Conservation (phyloP, 2,888 invertebrate genomes). For the Hirudinaria manillensis region DNA sequence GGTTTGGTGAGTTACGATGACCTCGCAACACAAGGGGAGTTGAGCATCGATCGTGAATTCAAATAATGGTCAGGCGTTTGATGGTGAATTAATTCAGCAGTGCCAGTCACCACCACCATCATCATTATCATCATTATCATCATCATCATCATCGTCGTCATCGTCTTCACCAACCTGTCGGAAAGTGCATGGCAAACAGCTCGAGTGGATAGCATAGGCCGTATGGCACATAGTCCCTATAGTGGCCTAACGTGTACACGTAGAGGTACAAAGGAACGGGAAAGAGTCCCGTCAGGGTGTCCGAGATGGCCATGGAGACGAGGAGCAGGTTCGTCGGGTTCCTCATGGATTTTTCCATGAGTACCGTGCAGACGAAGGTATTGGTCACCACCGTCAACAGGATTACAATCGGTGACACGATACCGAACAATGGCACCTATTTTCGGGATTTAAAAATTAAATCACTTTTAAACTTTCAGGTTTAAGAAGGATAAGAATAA, state of each 20-base stretch:
- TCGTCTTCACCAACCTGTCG: slow-evolving; percentile 18
- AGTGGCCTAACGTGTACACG: background rate
- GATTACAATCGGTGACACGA: slow-evolving; percentile 66
- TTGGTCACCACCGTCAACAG: slow-evolving; percentile 81
- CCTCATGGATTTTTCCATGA: slow-evolving; percentile 73
- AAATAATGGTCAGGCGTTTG: too few species aligned
- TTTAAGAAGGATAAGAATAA: too few species aligned
- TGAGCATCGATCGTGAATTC: too few species aligned
- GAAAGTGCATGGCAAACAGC: background rate
- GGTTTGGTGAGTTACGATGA: too few species aligned
- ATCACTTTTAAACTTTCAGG: too few species aligned
- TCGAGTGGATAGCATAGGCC: background rate
- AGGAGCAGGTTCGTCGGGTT: slow-evolving; percentile 84
- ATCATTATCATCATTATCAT: slow-evolving; percentile 25
- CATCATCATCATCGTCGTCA: slow-evolving; percentile 23
- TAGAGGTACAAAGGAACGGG: background rate
- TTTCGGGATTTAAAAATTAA: too few species aligned
- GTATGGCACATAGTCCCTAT: background rate
- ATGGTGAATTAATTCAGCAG: background rate
- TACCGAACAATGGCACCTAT: background rate
- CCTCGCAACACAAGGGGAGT: too few species aligned
- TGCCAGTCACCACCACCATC: slow-evolving; percentile 17
- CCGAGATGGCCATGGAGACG: slow-evolving; percentile 90
- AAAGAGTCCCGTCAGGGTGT: slow-evolving; percentile 66
- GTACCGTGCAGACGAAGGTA: slow-evolving; percentile 79